Conservation (phyloP, 2,888 invertebrate species). For the Spatulosminthurus flaviceps region DNA sequence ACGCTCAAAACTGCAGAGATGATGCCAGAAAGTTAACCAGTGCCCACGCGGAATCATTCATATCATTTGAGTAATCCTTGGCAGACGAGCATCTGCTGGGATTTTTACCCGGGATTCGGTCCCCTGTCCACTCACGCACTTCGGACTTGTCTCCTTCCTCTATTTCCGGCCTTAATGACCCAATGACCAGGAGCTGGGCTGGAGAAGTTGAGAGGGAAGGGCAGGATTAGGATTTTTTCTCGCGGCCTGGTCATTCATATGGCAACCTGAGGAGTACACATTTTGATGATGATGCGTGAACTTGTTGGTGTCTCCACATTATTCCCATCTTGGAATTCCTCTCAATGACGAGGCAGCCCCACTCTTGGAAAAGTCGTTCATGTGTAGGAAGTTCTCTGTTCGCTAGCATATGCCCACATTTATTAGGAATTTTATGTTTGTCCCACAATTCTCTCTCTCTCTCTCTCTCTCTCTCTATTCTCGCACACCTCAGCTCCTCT, state of each 20-base stretch:
- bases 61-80: slow-evolving; percentile 46
- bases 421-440: neutral
- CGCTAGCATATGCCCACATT: neutral
- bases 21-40: slow-evolving; percentile 49
- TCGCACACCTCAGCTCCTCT: neutral
- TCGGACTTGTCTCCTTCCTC: neutral
- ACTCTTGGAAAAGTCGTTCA: neutral
- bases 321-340: neutral
- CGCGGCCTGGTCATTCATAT: slow-evolving; percentile 45
- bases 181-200: neutral
- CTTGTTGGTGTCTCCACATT: slow-evolving; percentile 18
- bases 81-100: slow-evolving; percentile 39
- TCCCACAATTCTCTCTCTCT: neutral
- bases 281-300: slow-evolving; percentile 13
- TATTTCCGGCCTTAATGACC: slow-evolving; percentile 37
- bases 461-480: no score
- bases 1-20: slow-evolving; percentile 35
- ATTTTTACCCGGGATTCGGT: slow-evolving; percentile 25
- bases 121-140: neutral
- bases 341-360: slow-evolving; percentile 2
- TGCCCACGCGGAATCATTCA: slow-evolving; percentile 61
- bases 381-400: neutral
- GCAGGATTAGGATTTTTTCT: slow-evolving; percentile 26
- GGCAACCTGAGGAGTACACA: slow-evolving; percentile 16
- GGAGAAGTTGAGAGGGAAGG: neutral